Evolutionary conservation across 2,797 vertebrate species (phyloP).

Genomic region (Pseudochaenichthys georgianus): DNA sequence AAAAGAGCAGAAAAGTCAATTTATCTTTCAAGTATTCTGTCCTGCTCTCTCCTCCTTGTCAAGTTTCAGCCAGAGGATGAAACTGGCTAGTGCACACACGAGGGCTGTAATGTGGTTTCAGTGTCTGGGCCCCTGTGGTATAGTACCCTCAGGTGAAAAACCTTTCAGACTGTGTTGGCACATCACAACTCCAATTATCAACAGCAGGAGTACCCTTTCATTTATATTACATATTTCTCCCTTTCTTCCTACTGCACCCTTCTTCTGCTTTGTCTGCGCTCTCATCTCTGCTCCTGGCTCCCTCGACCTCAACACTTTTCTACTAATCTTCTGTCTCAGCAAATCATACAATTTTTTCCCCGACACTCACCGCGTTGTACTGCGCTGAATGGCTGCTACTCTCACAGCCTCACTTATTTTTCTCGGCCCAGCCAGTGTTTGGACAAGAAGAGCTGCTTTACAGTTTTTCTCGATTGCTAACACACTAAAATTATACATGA

Average conservation of each 20-base stretch:
- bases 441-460: constrained; percentile 22
- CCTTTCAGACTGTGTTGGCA: constrained; percentile 72
- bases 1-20: constrained; percentile 26
- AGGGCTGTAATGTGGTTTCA: constrained; percentile 73
- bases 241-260: constrained; percentile 54
- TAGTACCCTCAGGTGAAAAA: constrained; percentile 71
- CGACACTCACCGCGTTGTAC: neutral
- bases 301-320: constrained; percentile 61
- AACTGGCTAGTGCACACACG: constrained; percentile 52
- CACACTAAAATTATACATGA: too few relatives aligned
- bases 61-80: constrained; percentile 45
- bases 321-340: constrained; percentile 58
- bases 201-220: constrained; percentile 76
- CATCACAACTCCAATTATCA: constrained; percentile 78
- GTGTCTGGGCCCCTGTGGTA: constrained; percentile 63
- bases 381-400: constrained; percentile 29
- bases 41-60: constrained; percentile 33
- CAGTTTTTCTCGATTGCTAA: too few relatives aligned
- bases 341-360: constrained; percentile 13
- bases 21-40: constrained; percentile 45
- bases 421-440: constrained; percentile 24
- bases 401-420: constrained; percentile 34
- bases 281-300: constrained; percentile 47
- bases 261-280: constrained; percentile 48
- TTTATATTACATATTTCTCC: constrained; percentile 69